Percentiles rank a stretch among this genome's conserved stretches.
Conservation (phyloP, 2,113 vertebrate genomes). For the Leptosomus discolor region DNA sequence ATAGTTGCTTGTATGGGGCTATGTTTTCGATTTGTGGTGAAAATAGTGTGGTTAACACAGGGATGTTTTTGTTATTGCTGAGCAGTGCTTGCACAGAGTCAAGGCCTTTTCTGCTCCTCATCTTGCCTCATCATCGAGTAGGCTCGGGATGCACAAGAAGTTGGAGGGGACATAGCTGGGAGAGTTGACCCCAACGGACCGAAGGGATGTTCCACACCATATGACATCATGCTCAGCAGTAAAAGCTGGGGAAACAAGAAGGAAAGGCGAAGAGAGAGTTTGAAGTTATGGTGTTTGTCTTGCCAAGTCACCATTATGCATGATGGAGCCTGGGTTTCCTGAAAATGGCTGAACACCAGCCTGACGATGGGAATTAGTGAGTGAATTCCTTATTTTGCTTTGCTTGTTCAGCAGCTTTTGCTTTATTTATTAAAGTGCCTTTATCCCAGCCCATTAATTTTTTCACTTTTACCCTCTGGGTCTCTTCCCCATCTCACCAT, state of each 20-base stretch:
- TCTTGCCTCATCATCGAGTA: accelerated
- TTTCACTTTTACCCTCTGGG: background rate
- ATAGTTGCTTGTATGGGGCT: background rate
- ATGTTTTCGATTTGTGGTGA: background rate
- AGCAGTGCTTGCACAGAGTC: background rate
- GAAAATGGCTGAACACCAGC: background rate
- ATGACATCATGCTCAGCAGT: accelerated
- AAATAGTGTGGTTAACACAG: background rate
- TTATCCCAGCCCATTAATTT: background rate
- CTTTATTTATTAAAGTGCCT: background rate
- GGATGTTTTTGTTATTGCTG: background rate
- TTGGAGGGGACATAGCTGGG: background rate
- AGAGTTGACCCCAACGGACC: background rate
- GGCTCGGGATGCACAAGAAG: background rate
- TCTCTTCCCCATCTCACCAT: accelerated
- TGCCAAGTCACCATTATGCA: accelerated
- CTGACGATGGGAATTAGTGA: accelerated
- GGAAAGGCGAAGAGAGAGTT: background rate
- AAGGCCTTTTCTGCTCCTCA: background rate
- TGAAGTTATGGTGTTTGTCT: background rate
- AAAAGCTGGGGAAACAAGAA: background rate
- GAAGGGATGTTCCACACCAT: background rate
- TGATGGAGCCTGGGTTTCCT: background rate
- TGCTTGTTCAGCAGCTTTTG: background rate
- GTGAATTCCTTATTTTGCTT: background rate